phyloP scores from a whole-genome alignment of 2,113 vertebrate species.

The Edolisoma coerulescens region DNA sequence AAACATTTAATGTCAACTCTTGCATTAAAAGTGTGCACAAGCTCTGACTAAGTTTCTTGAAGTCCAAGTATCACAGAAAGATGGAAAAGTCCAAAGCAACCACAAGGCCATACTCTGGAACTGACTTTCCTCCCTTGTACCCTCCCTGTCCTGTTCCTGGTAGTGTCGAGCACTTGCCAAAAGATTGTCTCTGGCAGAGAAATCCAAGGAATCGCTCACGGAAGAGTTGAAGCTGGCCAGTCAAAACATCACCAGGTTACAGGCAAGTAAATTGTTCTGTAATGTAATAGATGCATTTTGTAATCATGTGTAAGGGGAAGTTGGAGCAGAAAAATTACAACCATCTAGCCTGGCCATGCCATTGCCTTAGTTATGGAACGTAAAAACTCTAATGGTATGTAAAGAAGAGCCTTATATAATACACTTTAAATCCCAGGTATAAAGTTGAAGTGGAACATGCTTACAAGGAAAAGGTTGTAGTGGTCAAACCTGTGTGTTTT shows the following conservation, averaged over 20 bases:
- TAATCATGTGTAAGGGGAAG: background rate
- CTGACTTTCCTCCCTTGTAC: background rate
- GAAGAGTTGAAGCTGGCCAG: slow-evolving; percentile 86
- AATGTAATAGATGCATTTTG: background rate
- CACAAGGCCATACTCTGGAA: background rate
- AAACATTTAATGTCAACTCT: background rate
- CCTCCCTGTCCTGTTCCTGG: background rate
- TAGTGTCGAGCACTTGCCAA: slow-evolving; percentile 95
- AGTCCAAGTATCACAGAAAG: background rate
- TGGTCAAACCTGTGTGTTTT: background rate
- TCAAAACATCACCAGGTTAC: slow-evolving; percentile 88
- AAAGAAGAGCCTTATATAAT: background rate
- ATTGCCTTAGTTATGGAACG: background rate
- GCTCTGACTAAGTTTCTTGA: background rate
- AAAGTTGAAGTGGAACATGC: background rate
- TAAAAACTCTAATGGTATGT: background rate
- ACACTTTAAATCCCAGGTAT: background rate
- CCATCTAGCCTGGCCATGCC: background rate
- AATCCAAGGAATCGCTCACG: slow-evolving; percentile 78
- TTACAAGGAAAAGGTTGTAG: background rate
- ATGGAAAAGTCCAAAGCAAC: background rate
- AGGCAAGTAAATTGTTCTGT: slow-evolving; percentile 75
- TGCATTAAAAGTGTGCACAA: background rate
- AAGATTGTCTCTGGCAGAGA: slow-evolving; percentile 89
- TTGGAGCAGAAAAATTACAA: background rate